A percentile compares a stretch with the other conserved stretches of the same genome.
Evolutionary conservation across 2,113 vertebrate genomes (phyloP).

Genomic region (Zosterops borbonicus): DNA sequence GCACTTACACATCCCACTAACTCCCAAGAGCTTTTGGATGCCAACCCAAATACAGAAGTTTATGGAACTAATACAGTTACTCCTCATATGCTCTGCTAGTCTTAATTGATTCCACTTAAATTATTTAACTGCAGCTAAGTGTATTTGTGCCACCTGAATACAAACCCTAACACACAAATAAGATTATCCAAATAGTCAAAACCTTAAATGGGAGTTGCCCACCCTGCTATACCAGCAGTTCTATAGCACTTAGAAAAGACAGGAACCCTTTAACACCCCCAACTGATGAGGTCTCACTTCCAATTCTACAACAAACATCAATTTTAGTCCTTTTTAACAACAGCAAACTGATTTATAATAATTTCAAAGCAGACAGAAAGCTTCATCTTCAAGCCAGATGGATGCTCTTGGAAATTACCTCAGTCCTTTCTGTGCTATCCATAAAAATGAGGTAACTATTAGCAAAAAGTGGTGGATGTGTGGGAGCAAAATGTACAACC

Average conservation of each 20-base stretch:
- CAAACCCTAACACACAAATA: not conserved
- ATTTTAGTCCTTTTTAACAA: not conserved
- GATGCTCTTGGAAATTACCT: not conserved
- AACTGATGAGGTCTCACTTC: not conserved
- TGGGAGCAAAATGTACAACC: not conserved
- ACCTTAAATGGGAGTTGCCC: not conserved
- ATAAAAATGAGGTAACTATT: constrained; percentile 37
- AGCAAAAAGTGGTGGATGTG: not conserved
- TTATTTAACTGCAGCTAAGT: not conserved
- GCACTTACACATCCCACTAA: not conserved
- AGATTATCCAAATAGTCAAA: not conserved
- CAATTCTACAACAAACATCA: not conserved
- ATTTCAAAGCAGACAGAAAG: constrained; percentile 8
- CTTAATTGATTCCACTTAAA: not conserved
- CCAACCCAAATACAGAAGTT: not conserved
- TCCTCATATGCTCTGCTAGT: not conserved
- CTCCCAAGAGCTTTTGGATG: not conserved
- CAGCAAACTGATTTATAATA: not conserved
- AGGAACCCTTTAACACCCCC: not conserved
- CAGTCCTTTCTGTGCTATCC: constrained; percentile 7
- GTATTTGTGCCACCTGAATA: not conserved
- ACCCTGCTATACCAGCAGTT: not conserved
- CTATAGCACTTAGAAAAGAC: not conserved
- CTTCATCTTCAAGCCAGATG: constrained; percentile 24
- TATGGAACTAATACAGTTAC: not conserved